Conservation (phyloP, 1,140 invertebrate genomes). For the Onthophagus taurus region DNA sequence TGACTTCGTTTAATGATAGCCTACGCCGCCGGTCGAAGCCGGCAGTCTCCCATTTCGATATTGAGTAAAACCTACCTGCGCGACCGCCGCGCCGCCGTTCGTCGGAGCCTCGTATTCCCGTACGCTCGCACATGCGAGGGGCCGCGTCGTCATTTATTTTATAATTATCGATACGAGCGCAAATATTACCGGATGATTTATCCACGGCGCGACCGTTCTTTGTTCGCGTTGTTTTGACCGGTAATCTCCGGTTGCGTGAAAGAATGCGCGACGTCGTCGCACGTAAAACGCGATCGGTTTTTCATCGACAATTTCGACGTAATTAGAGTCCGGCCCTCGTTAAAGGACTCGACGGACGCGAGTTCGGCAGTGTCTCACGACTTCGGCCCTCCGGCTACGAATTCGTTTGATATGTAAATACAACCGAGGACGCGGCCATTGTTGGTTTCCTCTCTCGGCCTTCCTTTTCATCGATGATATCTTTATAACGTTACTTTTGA, state of each 20-base stretch:
- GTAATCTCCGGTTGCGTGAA: constrained; percentile 12
- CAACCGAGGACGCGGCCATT: too few species aligned
- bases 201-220: not conserved
- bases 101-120: too few species aligned
- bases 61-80: constrained; percentile 6
- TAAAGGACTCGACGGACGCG: too few species aligned
- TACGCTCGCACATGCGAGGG: not conserved
- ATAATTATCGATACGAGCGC: not conserved
- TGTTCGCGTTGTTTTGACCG: constrained; percentile 10
- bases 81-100: too few species aligned
- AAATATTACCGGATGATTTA: not conserved
- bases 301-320: constrained; percentile 17
- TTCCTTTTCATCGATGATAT: too few species aligned
- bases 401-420: too few species aligned
- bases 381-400: too few species aligned
- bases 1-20: constrained; percentile 27
- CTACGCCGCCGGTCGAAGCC: constrained; percentile 15
- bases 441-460: too few species aligned
- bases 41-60: constrained; percentile 18
- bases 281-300: constrained; percentile 17
- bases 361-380: too few species aligned
- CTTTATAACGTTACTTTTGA: too few species aligned
- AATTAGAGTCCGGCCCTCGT: too few species aligned
- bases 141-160: not conserved
- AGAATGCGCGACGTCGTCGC: constrained; percentile 15